Percentiles rank a stretch among this genome's conserved stretches.
These are phyloP conservation scores for Craseonycteris thonglongyai DNA, from an alignment of 2,113 vertebrate genomes.

Conservation along the genomic window DNA sequence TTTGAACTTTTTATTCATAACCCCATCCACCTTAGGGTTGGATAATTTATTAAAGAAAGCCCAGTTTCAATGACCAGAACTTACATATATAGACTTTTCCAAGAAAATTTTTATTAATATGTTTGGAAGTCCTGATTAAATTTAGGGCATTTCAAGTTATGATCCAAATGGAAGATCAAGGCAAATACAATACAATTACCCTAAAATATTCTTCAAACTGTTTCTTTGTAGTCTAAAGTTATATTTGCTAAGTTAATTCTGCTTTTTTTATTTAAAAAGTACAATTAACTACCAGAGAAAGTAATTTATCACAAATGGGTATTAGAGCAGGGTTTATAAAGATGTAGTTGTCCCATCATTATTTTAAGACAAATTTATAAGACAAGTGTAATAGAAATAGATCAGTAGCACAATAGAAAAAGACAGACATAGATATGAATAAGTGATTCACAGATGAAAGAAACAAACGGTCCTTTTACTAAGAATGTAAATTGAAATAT, in stretches of 20 bases:
- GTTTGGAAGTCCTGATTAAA: slow-evolving; percentile 32
- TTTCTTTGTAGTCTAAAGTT: slow-evolving; percentile 18
- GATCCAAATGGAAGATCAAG: background rate
- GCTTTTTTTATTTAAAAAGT: slow-evolving; percentile 22
- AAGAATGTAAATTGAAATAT: slow-evolving; percentile 33
- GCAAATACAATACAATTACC: background rate
- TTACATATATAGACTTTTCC: slow-evolving; percentile 1
- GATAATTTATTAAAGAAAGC: slow-evolving; percentile 38
- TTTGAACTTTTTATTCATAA: slow-evolving; percentile 30
- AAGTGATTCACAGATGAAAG: background rate
- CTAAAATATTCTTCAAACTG: background rate
- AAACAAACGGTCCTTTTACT: background rate
- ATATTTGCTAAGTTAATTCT: background rate
- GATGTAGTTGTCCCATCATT: background rate
- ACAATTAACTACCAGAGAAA: background rate
- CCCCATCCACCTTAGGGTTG: background rate
- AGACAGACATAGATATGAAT: background rate
- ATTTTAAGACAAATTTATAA: slow-evolving; percentile 20
- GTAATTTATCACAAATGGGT: background rate
- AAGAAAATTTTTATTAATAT: no score
- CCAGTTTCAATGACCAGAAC: slow-evolving; percentile 17
- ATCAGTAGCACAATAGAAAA: background rate
- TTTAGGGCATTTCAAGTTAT: slow-evolving; percentile 7
- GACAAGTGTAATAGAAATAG: slow-evolving; percentile 14
- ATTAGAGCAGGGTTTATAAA: slow-evolving; percentile 2